phyloP scores from a whole-genome alignment of 1,140 invertebrate species.

The Helicoverpa zea region DNA sequence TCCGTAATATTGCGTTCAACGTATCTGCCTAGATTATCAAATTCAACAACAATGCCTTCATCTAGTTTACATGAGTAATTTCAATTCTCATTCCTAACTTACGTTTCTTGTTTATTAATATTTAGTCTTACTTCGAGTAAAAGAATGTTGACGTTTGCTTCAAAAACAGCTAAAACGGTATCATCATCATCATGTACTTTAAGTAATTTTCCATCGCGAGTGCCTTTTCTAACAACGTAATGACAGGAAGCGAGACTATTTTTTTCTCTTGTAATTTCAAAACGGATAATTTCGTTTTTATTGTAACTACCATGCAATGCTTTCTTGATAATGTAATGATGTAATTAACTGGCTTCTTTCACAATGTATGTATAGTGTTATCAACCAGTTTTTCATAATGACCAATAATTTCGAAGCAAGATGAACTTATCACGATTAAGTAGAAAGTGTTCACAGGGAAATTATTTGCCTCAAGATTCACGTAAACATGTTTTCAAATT shows the following conservation, averaged over 20 bases:
- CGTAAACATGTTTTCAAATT: constrained; percentile 23
- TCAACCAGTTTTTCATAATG: constrained; percentile 27
- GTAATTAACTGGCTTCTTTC: constrained; percentile 8
- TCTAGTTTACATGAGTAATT: constrained; percentile 13
- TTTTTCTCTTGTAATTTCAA: constrained; percentile 41
- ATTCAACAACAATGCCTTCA: constrained; percentile 16
- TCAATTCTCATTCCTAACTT: constrained; percentile 19
- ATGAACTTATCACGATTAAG: constrained; percentile 42
- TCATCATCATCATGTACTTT: constrained; percentile 27
- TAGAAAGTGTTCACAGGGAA: constrained; percentile 33
- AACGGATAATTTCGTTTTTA: constrained; percentile 34
- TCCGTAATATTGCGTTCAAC: background rate
- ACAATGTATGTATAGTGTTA: constrained; percentile 34
- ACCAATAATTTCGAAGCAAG: constrained; percentile 21
- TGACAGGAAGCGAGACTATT: constrained; percentile 30
- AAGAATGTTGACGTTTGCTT: background rate
- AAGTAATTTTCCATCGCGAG: constrained; percentile 38
- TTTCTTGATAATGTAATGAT: constrained; percentile 41
- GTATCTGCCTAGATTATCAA: constrained; percentile 27
- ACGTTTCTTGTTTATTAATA: background rate
- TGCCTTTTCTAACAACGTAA: constrained; percentile 45
- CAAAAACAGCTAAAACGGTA: background rate
- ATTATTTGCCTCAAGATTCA: constrained; percentile 15
- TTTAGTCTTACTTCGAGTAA: background rate
- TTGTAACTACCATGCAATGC: constrained; percentile 38